These are phyloP conservation scores for Porites rus DNA, from an alignment of 92 coral and sea anemone species.

Conservation along the genomic window DNA sequence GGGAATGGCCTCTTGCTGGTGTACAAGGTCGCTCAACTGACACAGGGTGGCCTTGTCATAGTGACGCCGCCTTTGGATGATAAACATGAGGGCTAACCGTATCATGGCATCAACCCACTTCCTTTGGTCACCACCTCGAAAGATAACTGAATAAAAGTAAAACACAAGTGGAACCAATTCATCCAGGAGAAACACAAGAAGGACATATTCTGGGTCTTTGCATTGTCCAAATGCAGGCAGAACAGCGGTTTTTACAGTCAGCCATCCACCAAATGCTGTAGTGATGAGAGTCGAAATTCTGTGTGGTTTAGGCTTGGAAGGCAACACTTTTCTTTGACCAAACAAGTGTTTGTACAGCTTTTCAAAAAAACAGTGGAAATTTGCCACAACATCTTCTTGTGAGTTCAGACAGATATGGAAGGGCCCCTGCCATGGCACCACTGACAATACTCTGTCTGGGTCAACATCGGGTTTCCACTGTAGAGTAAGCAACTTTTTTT, in stretches of 20 bases:
- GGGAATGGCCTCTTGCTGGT: slow-evolving; percentile 12
- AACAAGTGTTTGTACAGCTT: slow-evolving; percentile 55
- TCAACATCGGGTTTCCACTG: slow-evolving; percentile 73
- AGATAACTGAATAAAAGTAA: slow-evolving; percentile 56
- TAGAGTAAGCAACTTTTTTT: slow-evolving; percentile 12
- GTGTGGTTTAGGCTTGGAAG: slow-evolving; percentile 62
- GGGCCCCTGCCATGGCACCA: slow-evolving; percentile 74
- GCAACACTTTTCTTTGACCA: slow-evolving; percentile 52
- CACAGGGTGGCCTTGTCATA: slow-evolving; percentile 57
- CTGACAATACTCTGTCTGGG: slow-evolving; percentile 40
- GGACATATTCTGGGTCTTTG: slow-evolving; percentile 46
- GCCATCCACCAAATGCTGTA: slow-evolving; percentile 18
- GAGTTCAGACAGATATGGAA: slow-evolving; percentile 63
- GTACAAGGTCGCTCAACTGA: slow-evolving; percentile 38
- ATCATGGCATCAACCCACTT: slow-evolving; percentile 21
- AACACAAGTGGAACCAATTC: slow-evolving; percentile 66
- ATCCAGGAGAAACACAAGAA: slow-evolving; percentile 33
- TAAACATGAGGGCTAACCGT: slow-evolving; percentile 44
- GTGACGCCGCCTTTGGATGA: slow-evolving; percentile 47
- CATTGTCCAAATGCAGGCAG: slow-evolving; percentile 39
- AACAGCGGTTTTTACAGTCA: slow-evolving; percentile 25
- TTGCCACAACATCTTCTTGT: slow-evolving; percentile 63
- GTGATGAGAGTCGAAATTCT: slow-evolving; percentile 47
- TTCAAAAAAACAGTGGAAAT: slow-evolving; percentile 64
- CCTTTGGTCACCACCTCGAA: slow-evolving; percentile 26